Evolutionary conservation across 2,888 invertebrate species (phyloP).

Genomic region (Smittia sp.): DNA sequence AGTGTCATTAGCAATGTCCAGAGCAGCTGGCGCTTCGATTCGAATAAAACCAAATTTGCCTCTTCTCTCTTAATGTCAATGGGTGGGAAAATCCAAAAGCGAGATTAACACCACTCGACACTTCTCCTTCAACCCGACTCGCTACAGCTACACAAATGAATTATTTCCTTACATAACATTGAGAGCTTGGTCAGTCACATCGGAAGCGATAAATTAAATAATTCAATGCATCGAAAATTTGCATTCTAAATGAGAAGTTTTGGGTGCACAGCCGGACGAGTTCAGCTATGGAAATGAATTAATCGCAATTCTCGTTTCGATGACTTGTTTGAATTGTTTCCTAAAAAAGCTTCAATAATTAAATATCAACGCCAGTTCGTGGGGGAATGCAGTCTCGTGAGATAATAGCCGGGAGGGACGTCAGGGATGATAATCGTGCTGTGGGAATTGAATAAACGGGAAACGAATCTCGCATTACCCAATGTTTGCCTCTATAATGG

Average conservation of each 20-base stretch:
- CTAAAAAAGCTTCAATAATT: too few relatives aligned
- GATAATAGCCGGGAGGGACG: too few relatives aligned
- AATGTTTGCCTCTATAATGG: too few relatives aligned
- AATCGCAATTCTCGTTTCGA: too few relatives aligned
- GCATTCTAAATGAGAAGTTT: slow-evolving; percentile 16
- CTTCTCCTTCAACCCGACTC: background rate
- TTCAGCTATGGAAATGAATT: too few relatives aligned
- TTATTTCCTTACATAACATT: slow-evolving; percentile 23
- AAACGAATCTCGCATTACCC: too few relatives aligned
- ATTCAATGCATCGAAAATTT: background rate
- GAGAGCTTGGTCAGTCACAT: background rate
- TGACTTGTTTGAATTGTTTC: too few relatives aligned
- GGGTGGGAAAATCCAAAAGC: background rate
- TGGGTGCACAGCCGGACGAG: too few relatives aligned
- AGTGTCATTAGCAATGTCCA: slow-evolving; percentile 29
- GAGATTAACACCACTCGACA: background rate
- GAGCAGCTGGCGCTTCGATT: background rate
- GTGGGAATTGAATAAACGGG: too few relatives aligned
- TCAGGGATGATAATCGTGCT: too few relatives aligned
- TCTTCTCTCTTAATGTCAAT: background rate
- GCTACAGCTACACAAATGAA: slow-evolving; percentile 15
- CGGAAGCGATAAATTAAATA: slow-evolving; percentile 32
- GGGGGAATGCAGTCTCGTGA: too few relatives aligned
- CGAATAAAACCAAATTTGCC: background rate
- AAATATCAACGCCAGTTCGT: too few relatives aligned